Base-by-base conservation (phyloP, 2,113 vertebrate species). In the Hepsetus odoe region DNA sequence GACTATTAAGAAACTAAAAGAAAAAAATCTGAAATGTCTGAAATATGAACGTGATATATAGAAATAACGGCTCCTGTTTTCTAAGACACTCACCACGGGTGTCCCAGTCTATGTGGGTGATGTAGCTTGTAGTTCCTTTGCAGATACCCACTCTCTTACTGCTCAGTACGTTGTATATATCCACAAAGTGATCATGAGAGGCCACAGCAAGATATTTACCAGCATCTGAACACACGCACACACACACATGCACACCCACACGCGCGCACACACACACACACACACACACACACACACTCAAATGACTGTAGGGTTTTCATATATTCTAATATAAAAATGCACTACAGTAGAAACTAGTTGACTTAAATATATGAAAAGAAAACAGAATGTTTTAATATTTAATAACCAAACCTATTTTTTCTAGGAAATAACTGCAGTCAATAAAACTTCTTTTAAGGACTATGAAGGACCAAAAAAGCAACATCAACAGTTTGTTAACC, bases 91-190 rank as follows among this genome's bases (percentile, higher is more conserved):
- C 69, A 99, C 97, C 97, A 92, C 95, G 92, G 3, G 93, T 88
- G 87, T 99, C 97, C 97, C 97, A 99, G 92, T 99, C 97, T 28
- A 99, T 91, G 86, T 99, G 97, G 0, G 97, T 97, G 89, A 99
- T 91, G 82, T 93, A 96, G 87, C 97, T 96, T 5, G 94, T 93
- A 0, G 96, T 95, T 55, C 96, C 97, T 91, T 95, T 97, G 84
- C 97, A 99, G 90, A 98, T 96, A 42, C 97, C 97, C 6, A 99
- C 96, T 79, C 97, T 92, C 88, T 98, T 99, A 89, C 96, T 98
- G 77, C 94, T 96, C 44, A 97, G 93, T 0, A 99, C 96, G 0
- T 98, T 97, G 88, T 99, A 99, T 84, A 99, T 96, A 87, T 99
- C 97, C 81, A 99, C 96, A 85, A 99, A 98, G 80, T 96, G 96